Evolutionary conservation across 1,140 invertebrate species (phyloP).

Genomic region (Bombus ignitus): DNA sequence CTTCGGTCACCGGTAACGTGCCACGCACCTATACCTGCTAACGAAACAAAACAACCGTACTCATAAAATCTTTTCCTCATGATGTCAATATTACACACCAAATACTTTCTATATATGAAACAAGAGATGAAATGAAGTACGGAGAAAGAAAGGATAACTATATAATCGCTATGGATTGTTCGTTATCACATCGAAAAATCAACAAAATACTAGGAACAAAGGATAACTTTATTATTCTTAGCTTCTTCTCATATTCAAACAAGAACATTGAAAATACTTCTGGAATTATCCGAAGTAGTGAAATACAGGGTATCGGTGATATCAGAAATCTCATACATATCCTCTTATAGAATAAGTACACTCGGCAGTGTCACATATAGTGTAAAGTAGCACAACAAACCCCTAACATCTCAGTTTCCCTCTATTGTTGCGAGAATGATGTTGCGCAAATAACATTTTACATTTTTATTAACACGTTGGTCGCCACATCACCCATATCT

Average conservation of each 20-base stretch:
- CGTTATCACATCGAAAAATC: neutral
- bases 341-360: slow-evolving; percentile 43
- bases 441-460: slow-evolving; percentile 39
- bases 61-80: slow-evolving; percentile 16
- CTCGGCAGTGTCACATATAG: slow-evolving; percentile 37
- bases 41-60: slow-evolving; percentile 53
- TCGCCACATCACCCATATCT: too few relatives aligned
- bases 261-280: slow-evolving; percentile 46
- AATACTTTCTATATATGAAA: neutral
- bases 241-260: slow-evolving; percentile 22
- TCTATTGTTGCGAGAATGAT: slow-evolving; percentile 16
- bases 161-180: neutral
- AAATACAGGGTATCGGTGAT: slow-evolving; percentile 50
- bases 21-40: slow-evolving; percentile 82
- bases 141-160: neutral
- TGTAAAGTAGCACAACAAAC: slow-evolving; percentile 23
- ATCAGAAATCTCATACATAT: slow-evolving; percentile 39
- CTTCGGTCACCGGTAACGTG: slow-evolving; percentile 86
- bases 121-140: neutral
- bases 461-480: slow-evolving; percentile 9
- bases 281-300: slow-evolving; percentile 48
- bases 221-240: slow-evolving; percentile 55
- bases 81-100: neutral
- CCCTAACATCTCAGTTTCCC: neutral
- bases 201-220: slow-evolving; percentile 41